phyloP scores from a whole-genome alignment of 2,113 vertebrate genomes.

The Diphyllodes magnificus region DNA sequence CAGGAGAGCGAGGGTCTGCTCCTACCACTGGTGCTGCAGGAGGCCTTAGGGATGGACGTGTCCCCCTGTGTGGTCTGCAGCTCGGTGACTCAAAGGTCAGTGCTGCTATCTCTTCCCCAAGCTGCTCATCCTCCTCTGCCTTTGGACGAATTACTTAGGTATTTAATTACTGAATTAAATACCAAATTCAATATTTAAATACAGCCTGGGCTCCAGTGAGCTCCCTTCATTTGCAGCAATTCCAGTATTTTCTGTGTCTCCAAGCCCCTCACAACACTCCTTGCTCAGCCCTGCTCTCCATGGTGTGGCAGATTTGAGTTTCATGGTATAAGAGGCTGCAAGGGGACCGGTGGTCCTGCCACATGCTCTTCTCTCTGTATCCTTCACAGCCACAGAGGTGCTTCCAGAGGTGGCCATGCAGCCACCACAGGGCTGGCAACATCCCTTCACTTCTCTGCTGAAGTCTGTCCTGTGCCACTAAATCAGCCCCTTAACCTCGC shows the following conservation, averaged over 20 bases:
- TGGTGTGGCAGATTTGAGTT: background rate
- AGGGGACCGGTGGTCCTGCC: fast-evolving
- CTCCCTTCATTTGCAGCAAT: fast-evolving
- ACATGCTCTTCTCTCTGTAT: fast-evolving
- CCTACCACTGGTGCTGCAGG: fast-evolving
- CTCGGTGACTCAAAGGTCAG: fast-evolving
- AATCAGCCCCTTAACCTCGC: background rate
- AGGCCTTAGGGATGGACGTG: fast-evolving
- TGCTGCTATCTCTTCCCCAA: background rate
- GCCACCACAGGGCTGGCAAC: no score
- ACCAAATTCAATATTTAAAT: background rate
- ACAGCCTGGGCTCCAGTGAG: background rate
- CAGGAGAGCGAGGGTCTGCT: background rate
- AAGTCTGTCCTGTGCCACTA: fast-evolving
- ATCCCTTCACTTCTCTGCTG: background rate
- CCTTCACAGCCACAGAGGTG: fast-evolving
- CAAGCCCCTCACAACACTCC: fast-evolving
- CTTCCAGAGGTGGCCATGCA: background rate
- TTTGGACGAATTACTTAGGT: background rate
- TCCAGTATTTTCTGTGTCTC: background rate
- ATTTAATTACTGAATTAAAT: background rate
- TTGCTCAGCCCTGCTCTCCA: fast-evolving
- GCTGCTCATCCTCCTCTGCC: background rate
- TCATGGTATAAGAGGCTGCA: fast-evolving
- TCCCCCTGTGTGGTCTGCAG: background rate